These are phyloP conservation scores for Caenorhabditis brenneri DNA, from an alignment of 1,140 invertebrate species.

Conservation along the genomic window DNA sequence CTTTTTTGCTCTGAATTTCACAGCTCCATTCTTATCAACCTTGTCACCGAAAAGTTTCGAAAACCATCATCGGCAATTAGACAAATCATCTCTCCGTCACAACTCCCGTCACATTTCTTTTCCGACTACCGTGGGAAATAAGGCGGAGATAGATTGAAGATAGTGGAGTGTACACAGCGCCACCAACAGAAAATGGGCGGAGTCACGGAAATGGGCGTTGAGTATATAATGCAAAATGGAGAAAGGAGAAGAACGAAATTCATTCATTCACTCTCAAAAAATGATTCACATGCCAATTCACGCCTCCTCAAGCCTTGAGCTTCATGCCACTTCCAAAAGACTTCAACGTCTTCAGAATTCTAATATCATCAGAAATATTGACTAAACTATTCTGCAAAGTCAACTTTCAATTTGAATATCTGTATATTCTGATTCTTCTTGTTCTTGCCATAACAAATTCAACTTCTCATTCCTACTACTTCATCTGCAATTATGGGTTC, in stretches of 20 bases:
- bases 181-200: neutral
- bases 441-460: too few species aligned
- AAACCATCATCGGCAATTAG: neutral
- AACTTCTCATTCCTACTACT: neutral
- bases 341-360: constrained; percentile 22
- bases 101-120: neutral
- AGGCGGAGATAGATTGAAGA: neutral
- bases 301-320: constrained; percentile 27
- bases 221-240: neutral
- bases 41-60: neutral
- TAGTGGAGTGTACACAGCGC: neutral
- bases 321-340: constrained; percentile 2
- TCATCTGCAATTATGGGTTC: neutral
- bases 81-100: neutral
- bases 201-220: constrained; percentile 13
- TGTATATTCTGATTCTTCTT: neutral
- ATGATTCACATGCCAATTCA: constrained; percentile 34
- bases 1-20: neutral
- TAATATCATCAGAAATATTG: neutral
- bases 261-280: neutral
- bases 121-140: constrained; percentile 15
- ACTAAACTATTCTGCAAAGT: neutral
- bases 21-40: neutral
- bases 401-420: neutral
- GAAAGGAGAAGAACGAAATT: neutral